phyloP scores from a whole-genome alignment of 2,113 vertebrate genomes.

The Cardinalis cardinalis region DNA sequence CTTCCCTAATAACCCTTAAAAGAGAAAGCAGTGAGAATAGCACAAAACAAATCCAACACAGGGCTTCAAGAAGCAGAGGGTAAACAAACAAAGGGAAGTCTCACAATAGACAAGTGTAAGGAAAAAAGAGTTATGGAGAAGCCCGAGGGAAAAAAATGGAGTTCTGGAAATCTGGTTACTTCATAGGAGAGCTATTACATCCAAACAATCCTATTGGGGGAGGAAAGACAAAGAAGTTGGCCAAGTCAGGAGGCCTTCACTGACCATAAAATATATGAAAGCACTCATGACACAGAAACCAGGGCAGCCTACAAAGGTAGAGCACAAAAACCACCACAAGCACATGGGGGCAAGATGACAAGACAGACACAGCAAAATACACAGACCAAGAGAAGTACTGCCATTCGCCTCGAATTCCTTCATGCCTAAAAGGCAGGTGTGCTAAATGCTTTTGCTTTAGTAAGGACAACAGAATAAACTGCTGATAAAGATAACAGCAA shows the following conservation, averaged over 20 bases:
- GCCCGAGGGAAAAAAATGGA: not conserved
- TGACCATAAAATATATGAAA: not conserved
- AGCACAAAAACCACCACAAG: not conserved
- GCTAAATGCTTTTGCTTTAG: not conserved
- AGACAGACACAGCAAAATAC: not conserved
- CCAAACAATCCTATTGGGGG: not conserved
- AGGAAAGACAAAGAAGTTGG: not conserved
- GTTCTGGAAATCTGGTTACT: not conserved
- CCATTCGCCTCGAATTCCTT: not conserved
- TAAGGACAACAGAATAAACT: not conserved
- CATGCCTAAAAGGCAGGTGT: not conserved
- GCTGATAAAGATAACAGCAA: not conserved
- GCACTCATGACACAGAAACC: not conserved
- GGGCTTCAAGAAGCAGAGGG: not conserved
- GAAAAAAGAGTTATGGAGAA: not conserved
- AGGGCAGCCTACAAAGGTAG: not conserved
- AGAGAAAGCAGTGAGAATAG: not conserved
- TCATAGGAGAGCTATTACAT: not conserved
- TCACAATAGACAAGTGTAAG: not conserved
- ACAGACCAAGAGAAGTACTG: not conserved
- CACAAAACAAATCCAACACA: not conserved
- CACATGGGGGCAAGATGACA: not conserved
- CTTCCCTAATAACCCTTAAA: not conserved
- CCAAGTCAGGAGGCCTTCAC: not conserved
- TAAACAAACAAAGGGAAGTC: not conserved